A percentile compares a stretch with the other conserved stretches of the same genome.
phyloP scores from a whole-genome alignment of 2,797 vertebrate species.

The Spondyliosoma cantharus region DNA sequence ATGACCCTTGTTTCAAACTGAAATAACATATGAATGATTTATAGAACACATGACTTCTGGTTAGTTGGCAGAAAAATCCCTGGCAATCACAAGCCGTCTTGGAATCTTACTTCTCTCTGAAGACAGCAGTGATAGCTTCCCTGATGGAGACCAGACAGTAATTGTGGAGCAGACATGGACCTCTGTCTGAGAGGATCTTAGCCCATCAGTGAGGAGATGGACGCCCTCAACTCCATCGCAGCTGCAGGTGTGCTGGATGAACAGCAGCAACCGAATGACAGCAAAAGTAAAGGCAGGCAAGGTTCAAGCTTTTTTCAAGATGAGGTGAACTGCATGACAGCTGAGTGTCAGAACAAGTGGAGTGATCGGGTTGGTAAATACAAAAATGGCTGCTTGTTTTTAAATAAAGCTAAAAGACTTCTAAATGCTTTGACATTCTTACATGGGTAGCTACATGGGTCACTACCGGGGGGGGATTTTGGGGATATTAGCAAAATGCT shows the following conservation, averaged over 20 bases:
- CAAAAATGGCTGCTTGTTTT: neutral
- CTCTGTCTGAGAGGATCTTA: conserved; percentile 6
- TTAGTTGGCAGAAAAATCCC: conserved; percentile 9
- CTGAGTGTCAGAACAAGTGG: neutral
- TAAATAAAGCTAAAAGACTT: neutral
- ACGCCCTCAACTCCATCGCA: neutral
- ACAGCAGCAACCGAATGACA: neutral
- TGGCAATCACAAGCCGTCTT: neutral
- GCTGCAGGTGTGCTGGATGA: neutral
- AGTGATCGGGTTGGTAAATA: neutral
- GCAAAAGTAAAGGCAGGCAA: neutral
- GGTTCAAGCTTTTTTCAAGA: neutral
- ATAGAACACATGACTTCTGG: neutral
- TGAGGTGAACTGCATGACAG: neutral
- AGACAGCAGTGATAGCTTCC: neutral
- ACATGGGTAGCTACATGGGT: neutral
- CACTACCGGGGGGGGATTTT: too few relatives aligned
- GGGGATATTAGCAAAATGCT: too few relatives aligned
- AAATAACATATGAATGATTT: neutral
- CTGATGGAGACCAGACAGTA: conserved; percentile 3
- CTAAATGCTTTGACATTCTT: neutral
- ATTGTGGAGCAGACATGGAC: conserved; percentile 5
- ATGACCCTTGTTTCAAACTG: neutral
- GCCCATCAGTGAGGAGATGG: neutral
- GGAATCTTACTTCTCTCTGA: neutral